Evolutionary conservation across 2,113 vertebrate species (phyloP).

Genomic region (Aspiorhynchus laticeps): DNA sequence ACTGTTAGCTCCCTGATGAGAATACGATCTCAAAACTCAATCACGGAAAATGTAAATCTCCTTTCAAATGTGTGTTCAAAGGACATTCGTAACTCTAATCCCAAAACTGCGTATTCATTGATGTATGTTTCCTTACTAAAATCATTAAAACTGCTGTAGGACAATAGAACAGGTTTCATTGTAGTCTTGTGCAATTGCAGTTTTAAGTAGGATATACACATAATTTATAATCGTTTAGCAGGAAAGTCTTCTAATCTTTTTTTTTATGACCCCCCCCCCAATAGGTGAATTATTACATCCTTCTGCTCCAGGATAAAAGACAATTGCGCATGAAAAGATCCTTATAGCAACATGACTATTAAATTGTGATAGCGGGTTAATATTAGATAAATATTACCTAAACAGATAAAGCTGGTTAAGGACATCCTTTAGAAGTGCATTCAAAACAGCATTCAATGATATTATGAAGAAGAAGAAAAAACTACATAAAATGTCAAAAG

Average conservation of each 20-base stretch:
- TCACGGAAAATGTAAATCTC: neutral
- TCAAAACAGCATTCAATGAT: neutral
- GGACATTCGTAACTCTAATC: neutral
- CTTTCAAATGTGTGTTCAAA: neutral
- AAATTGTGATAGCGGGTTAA: neutral
- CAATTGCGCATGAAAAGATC: neutral
- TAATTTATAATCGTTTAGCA: neutral
- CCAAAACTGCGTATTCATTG: neutral
- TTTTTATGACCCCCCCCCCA: neutral
- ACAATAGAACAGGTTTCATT: neutral
- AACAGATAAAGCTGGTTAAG: neutral
- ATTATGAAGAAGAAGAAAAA: neutral
- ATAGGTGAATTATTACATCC: conserved; percentile 40
- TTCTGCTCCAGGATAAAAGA: conserved; percentile 33
- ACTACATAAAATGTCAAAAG: neutral
- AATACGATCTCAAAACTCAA: neutral
- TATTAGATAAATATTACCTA: conserved; percentile 32
- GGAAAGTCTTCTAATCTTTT: neutral
- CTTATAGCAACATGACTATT: conserved; percentile 5
- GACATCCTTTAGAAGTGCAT: neutral
- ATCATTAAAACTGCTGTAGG: neutral
- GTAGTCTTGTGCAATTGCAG: neutral
- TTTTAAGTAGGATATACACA: neutral
- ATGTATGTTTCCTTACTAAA: neutral
- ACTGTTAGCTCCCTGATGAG: neutral